phyloP scores from a whole-genome alignment of 2,113 vertebrate species.

The Chaetops frenatus region DNA sequence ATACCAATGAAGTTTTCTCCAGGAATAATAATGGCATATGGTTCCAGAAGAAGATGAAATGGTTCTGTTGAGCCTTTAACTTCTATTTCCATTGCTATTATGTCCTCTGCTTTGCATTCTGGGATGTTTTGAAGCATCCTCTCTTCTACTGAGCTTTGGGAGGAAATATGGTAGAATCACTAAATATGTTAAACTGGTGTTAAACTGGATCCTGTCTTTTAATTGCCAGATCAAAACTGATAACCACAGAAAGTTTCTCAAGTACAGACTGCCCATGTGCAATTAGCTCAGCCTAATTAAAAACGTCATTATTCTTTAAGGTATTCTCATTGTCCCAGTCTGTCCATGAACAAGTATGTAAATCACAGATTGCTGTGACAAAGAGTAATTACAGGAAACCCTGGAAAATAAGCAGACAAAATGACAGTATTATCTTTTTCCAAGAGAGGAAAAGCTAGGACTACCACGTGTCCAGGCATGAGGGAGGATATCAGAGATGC shows the following conservation, averaged over 20 bases:
- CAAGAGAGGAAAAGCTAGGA: not conserved
- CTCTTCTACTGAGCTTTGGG: slow-evolving; percentile 51
- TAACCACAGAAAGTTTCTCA: not conserved
- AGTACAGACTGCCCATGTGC: rapidly evolving
- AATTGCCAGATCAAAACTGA: not conserved
- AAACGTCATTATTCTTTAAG: not conserved
- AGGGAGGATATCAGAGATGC: not conserved
- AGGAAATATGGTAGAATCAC: not conserved
- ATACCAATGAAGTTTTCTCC: slow-evolving; percentile 80
- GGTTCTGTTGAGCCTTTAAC: slow-evolving; percentile 83
- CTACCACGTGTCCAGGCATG: not conserved
- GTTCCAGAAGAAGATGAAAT: slow-evolving; percentile 82
- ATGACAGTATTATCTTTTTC: not conserved
- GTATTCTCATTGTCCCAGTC: not conserved
- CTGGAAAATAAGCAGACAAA: not conserved
- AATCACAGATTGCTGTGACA: not conserved
- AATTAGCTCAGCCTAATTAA: not conserved
- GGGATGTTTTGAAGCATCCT: not conserved
- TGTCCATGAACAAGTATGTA: not conserved
- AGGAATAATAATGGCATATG: slow-evolving; percentile 81
- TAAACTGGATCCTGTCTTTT: not conserved
- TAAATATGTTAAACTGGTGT: not conserved
- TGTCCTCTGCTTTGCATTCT: slow-evolving; percentile 51
- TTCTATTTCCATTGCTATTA: slow-evolving; percentile 84
- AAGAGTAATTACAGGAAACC: not conserved